Evolutionary conservation across 2,888 invertebrate genomes (phyloP).

Genomic region (Acholoe squamosa): DNA sequence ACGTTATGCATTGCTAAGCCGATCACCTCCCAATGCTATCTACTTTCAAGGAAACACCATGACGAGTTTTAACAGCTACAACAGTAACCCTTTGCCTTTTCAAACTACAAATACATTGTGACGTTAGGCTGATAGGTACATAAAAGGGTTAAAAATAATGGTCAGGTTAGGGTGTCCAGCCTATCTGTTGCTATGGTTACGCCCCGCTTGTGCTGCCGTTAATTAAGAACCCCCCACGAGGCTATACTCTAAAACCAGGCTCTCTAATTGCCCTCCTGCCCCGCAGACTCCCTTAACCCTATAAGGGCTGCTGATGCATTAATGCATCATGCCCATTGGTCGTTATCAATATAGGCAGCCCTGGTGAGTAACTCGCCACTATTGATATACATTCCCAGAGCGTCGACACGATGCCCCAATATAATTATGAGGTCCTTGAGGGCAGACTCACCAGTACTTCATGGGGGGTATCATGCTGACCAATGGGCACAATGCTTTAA

Average conservation of each 20-base stretch:
- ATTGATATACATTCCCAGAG: no score
- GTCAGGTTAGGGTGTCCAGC: neutral
- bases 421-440: no score
- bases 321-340: no score
- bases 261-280: neutral
- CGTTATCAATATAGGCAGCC: no score
- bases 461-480: no score
- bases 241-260: no score
- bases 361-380: no score
- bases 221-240: neutral
- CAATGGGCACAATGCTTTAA: no score
- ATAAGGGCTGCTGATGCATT: no score
- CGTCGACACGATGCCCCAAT: no score
- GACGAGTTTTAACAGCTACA: neutral
- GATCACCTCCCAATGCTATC: neutral
- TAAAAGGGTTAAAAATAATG: neutral
- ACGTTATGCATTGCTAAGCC: neutral
- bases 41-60: neutral
- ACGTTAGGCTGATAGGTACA: neutral
- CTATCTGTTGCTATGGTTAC: constrained; percentile 4
- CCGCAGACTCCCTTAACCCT: neutral
- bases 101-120: neutral
- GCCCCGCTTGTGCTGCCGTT: neutral
- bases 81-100: neutral
- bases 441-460: no score